These are phyloP conservation scores for Trypoxylon attenuatum DNA, from an alignment of 2,888 invertebrate species.

Conservation along the genomic window DNA sequence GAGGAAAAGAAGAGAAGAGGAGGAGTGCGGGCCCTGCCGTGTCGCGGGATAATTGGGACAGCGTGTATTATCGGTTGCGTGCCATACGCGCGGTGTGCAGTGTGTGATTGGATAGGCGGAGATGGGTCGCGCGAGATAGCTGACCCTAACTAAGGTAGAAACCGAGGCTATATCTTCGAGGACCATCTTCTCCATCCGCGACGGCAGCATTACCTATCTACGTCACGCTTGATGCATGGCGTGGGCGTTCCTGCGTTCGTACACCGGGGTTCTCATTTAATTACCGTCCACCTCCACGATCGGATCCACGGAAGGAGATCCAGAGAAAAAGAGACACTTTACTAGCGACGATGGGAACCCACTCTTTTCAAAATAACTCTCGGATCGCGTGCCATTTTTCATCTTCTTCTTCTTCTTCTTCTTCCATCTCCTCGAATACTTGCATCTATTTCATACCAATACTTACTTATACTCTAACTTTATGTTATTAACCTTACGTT, in stretches of 20 bases:
- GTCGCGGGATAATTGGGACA: conserved; percentile 74
- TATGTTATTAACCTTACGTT: too few species aligned
- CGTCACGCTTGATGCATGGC: conserved; percentile 73
- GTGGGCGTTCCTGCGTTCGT: conserved; percentile 72
- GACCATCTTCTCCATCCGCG: conserved; percentile 73
- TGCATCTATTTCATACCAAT: neutral
- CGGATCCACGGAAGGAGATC: too few species aligned
- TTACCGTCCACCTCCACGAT: conserved; percentile 55
- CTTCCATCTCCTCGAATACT: neutral
- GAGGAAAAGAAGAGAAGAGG: too few species aligned
- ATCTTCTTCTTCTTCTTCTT: neutral
- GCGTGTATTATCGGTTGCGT: conserved; percentile 73
- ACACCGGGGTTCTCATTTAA: conserved; percentile 74
- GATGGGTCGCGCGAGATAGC: conserved; percentile 74
- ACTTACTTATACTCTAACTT: too few species aligned
- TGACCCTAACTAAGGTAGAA: conserved; percentile 72
- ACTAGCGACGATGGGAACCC: conserved; percentile 12
- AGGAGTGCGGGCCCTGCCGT: conserved; percentile 63
- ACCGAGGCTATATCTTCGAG: conserved; percentile 68
- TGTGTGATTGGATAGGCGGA: conserved; percentile 75
- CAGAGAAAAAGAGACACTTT: too few species aligned
- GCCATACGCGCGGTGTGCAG: conserved; percentile 68
- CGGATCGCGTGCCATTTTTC: conserved; percentile 18
- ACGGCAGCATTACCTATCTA: conserved; percentile 72
- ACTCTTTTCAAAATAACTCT: neutral